Conservation (phyloP, 1,140 invertebrate species). For the Rhizoglyphus robini region DNA sequence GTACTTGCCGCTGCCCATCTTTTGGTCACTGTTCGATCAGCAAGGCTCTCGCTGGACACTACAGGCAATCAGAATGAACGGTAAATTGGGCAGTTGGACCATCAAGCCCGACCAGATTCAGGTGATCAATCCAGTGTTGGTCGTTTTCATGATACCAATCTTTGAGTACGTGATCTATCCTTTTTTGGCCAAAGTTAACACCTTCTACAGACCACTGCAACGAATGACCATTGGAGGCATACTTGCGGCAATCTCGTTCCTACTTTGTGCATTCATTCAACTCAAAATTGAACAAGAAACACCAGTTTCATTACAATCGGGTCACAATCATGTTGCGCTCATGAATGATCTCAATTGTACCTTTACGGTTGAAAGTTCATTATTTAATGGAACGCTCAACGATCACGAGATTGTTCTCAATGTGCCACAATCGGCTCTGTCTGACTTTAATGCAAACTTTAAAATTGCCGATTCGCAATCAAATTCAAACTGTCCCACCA, state of each 20-base stretch:
- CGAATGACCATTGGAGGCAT: constrained; percentile 65
- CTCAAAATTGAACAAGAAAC: constrained; percentile 49
- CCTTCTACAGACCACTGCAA: constrained; percentile 52
- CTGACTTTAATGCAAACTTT: neutral
- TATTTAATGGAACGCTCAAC: neutral
- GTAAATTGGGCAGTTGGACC: constrained; percentile 43
- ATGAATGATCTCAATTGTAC: neutral
- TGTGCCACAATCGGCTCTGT: neutral
- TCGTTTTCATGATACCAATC: constrained; percentile 69
- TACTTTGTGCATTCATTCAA: constrained; percentile 70
- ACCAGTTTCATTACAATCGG: neutral
- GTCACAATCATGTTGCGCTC: neutral
- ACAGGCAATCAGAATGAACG: constrained; percentile 78
- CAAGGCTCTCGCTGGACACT: no score
- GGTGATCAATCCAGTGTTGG: constrained; percentile 67
- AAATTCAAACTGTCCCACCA: no score
- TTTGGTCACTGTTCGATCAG: constrained; percentile 77
- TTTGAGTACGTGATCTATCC: constrained; percentile 59
- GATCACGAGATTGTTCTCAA: neutral
- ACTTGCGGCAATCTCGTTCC: constrained; percentile 66
- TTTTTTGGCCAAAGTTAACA: constrained; percentile 34
- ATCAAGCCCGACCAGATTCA: no score
- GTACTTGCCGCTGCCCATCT: constrained; percentile 68
- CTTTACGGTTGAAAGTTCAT: neutral
- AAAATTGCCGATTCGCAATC: no score